These are phyloP conservation scores for Boleophthalmus pectinirostris DNA, from an alignment of 2,113 vertebrate genomes.

Conservation along the genomic window DNA sequence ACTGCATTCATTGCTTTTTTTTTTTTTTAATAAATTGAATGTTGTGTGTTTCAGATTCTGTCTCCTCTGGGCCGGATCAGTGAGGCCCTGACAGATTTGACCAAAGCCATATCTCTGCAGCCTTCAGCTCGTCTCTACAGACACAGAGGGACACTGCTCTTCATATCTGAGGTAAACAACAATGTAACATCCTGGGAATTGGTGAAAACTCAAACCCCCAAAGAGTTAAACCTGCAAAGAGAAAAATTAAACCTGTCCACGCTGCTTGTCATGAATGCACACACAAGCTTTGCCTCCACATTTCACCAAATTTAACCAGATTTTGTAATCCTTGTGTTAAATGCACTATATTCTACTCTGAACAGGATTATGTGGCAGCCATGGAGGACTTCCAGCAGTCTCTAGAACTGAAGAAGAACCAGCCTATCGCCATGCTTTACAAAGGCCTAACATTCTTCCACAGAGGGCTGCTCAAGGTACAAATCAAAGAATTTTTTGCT, in stretches of 20 bases:
- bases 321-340: slow-evolving; percentile 2
- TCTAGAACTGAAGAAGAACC: slow-evolving; percentile 92
- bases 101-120: slow-evolving; percentile 93
- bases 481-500: neutral
- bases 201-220: no score
- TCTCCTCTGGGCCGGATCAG: slow-evolving; percentile 93
- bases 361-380: slow-evolving; percentile 91
- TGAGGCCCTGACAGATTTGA: slow-evolving; percentile 92
- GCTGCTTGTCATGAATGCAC: neutral
- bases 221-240: neutral
- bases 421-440: slow-evolving; percentile 95
- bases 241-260: neutral
- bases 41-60: slow-evolving; percentile 80
- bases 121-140: slow-evolving; percentile 93
- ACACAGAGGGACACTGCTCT: slow-evolving; percentile 92
- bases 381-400: slow-evolving; percentile 95
- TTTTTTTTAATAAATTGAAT: neutral
- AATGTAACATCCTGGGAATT: neutral
- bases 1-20: no score
- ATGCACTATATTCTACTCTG: neutral
- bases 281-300: no score
- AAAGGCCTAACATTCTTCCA: slow-evolving; percentile 98
- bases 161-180: slow-evolving; percentile 92
- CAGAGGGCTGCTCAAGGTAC: slow-evolving; percentile 94
- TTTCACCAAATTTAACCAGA: neutral